Percentiles rank a stretch among this genome's conserved stretches.
These are phyloP conservation scores for silkworm (Bombyx mori) DNA, from an alignment of 1,140 invertebrate genomes.

Conservation along the genomic window ASM3026992v2 NC_085121.1:18451501-18452000, in stretches of 20 bases:
- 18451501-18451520: constrained; percentile 45
- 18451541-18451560: constrained; percentile 8
- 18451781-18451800: too few relatives aligned
- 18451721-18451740: constrained; percentile 9
- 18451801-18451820: too few relatives aligned
- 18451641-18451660: constrained; percentile 19
- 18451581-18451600: constrained; percentile 13
- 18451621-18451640: constrained; percentile 36
- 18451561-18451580: constrained; percentile 7
- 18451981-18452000: too few relatives aligned
- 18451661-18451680: constrained; percentile 4
- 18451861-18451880: too few relatives aligned
- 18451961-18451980: too few relatives aligned
- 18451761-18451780: background rate
- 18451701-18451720: constrained; percentile 14
- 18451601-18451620: constrained; percentile 17
- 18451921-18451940: too few relatives aligned
- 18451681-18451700: constrained; percentile 17
- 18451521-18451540: constrained; percentile 26
- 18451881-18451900: too few relatives aligned
- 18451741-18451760: constrained; percentile 2
- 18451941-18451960: too few relatives aligned
- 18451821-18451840: too few relatives aligned
- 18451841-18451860: too few relatives aligned
- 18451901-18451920: too few relatives aligned